phyloP scores from a whole-genome alignment of 2,888 invertebrate species.

The Pachycephus smyrnensis region DNA sequence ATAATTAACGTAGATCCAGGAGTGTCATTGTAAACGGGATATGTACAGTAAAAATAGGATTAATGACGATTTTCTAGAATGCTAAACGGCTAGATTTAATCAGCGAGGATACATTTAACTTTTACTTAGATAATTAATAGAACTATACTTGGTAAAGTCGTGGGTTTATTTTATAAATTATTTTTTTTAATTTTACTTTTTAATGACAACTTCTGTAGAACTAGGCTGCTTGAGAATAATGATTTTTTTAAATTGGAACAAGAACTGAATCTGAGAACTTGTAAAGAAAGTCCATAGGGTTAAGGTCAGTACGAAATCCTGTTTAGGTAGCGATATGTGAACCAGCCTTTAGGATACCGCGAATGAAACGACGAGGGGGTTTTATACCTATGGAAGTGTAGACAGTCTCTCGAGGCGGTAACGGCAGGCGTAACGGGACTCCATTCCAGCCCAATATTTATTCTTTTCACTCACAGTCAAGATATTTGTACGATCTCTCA shows the following conservation, averaged over 20 bases:
- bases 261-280: not conserved
- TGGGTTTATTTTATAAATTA: not conserved
- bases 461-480: slow-evolving; percentile 53
- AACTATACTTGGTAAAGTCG: not conserved
- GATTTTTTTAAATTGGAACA: not conserved
- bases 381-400: slow-evolving; percentile 32
- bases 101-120: not conserved
- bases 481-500: slow-evolving; percentile 9
- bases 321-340: not conserved
- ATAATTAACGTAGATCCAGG: not conserved
- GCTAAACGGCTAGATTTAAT: not conserved
- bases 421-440: slow-evolving; percentile 66
- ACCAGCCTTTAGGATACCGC: slow-evolving; percentile 16
- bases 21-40: not conserved
- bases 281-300: not conserved
- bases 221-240: not conserved
- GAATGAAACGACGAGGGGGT: slow-evolving; percentile 41
- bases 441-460: slow-evolving; percentile 65
- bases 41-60: too few species aligned
- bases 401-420: slow-evolving; percentile 60
- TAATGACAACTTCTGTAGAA: not conserved
- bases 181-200: not conserved
- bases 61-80: too few species aligned
- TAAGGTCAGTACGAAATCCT: not conserved
- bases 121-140: slow-evolving; percentile 27